Conservation (phyloP, 2,113 vertebrate species). For the Chaetorhynchus papuensis region DNA sequence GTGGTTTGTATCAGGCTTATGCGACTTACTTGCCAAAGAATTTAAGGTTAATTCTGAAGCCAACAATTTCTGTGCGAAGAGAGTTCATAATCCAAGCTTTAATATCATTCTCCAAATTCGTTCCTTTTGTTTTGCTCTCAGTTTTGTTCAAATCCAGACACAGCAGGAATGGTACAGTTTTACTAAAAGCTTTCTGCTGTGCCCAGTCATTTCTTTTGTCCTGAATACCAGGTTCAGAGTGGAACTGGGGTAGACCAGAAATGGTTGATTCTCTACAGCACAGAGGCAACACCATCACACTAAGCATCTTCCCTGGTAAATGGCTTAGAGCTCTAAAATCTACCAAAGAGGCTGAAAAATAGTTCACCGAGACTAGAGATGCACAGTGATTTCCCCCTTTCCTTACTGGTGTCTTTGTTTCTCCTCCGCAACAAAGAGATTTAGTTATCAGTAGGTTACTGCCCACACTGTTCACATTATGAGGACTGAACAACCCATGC, state of each 20-base stretch:
- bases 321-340: neutral
- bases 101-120: constrained; percentile 7
- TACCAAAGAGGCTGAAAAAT: neutral
- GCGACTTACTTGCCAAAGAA: constrained; percentile 40
- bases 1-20: constrained; percentile 30
- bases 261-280: neutral
- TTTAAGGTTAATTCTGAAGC: constrained; percentile 37
- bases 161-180: neutral
- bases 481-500: neutral
- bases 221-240: neutral
- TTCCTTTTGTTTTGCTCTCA: constrained; percentile 15
- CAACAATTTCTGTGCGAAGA: neutral
- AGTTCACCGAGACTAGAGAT: neutral
- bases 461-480: neutral
- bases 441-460: neutral
- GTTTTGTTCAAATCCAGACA: constrained; percentile 1
- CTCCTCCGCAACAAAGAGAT: neutral
- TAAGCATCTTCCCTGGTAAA: neutral
- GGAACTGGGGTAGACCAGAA: neutral
- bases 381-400: neutral
- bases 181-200: neutral
- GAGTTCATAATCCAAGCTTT: constrained; percentile 9
- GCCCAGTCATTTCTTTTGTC: neutral
- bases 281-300: neutral
- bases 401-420: neutral